Evolutionary conservation across 37 sponge, comb jelly and placozoan species (phyloP).

Genomic region (Agelas oroides): DNA sequence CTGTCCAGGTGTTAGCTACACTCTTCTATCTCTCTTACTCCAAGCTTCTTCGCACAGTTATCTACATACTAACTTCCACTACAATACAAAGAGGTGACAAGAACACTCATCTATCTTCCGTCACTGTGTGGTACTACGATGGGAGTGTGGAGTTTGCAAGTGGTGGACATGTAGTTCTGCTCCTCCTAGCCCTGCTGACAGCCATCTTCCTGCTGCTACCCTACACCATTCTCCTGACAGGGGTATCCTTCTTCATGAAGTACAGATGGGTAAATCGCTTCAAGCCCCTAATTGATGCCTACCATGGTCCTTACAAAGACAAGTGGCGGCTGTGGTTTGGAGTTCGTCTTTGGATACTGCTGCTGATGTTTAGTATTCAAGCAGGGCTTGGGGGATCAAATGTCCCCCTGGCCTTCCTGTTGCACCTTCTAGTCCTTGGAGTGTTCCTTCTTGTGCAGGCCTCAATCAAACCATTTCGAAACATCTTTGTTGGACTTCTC

Average conservation of each 20-base stretch:
- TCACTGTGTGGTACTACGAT: conserved; percentile 28
- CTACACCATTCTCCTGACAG: conserved; percentile 17
- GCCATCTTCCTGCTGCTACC: conserved; percentile 25
- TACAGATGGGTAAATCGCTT: conserved; percentile 17
- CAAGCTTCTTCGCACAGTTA: conserved; percentile 15
- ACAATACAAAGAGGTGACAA: conserved; percentile 18
- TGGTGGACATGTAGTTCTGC: neutral
- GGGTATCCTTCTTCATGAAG: neutral
- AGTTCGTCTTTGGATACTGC: conserved; percentile 11
- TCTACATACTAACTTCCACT: conserved; percentile 18
- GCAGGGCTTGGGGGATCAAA: neutral
- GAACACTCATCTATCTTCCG: too few relatives aligned
- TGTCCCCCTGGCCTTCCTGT: neutral
- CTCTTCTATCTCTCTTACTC: conserved; percentile 41
- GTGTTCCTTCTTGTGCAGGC: neutral
- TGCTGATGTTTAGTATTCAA: conserved; percentile 2
- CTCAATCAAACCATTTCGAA: conserved; percentile 23
- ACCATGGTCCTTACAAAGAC: conserved; percentile 60
- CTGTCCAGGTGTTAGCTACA: conserved; percentile 55
- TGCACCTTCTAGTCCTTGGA: neutral
- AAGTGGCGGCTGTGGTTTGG: conserved; percentile 50
- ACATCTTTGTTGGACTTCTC: neutral
- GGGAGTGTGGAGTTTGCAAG: conserved; percentile 5
- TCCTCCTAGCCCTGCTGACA: neutral
- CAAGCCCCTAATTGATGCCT: conserved; percentile 52